Percentiles rank a stretch among this genome's conserved stretches.
Evolutionary conservation across 2,797 vertebrate species (phyloP).

Genomic region (Oryzias sinensis): DNA sequence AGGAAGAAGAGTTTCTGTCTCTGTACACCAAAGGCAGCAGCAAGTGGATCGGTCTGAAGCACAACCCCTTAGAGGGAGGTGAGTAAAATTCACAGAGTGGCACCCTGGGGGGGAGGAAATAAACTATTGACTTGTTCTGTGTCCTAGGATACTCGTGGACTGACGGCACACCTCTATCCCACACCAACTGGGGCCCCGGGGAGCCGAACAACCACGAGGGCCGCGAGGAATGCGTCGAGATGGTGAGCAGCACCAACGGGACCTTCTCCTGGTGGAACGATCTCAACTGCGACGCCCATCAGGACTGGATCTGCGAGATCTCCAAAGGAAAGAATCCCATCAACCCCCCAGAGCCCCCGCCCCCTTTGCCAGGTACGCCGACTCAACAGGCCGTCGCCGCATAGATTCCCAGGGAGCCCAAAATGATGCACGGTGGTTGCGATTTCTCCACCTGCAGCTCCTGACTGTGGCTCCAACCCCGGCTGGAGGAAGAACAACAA

Average conservation of each 20-base stretch:
- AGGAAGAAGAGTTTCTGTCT: constrained; percentile 75
- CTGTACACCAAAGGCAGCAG: constrained; percentile 67
- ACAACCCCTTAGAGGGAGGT: constrained; percentile 75
- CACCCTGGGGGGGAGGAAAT: not conserved
- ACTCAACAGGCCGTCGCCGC: not conserved
- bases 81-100: constrained; percentile 1
- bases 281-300: constrained; percentile 79
- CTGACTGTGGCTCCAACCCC: constrained; percentile 74
- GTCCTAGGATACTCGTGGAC: constrained; percentile 77
- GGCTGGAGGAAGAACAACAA: constrained; percentile 78
- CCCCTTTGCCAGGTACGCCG: constrained; percentile 63
- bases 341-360: constrained; percentile 66
- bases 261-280: constrained; percentile 78
- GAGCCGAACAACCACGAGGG: constrained; percentile 79
- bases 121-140: not conserved
- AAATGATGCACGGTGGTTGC: not conserved
- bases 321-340: constrained; percentile 70
- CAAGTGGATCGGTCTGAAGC: constrained; percentile 80
- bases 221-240: constrained; percentile 81
- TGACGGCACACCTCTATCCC: constrained; percentile 67
- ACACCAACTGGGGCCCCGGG: constrained; percentile 80
- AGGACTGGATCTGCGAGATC: constrained; percentile 82
- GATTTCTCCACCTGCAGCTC: constrained; percentile 52
- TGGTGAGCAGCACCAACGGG: constrained; percentile 74
- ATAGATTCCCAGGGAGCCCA: not conserved